These are phyloP conservation scores for Callosobruchus maculatus DNA, from an alignment of 2,888 invertebrate species.

Conservation along the genomic window DNA sequence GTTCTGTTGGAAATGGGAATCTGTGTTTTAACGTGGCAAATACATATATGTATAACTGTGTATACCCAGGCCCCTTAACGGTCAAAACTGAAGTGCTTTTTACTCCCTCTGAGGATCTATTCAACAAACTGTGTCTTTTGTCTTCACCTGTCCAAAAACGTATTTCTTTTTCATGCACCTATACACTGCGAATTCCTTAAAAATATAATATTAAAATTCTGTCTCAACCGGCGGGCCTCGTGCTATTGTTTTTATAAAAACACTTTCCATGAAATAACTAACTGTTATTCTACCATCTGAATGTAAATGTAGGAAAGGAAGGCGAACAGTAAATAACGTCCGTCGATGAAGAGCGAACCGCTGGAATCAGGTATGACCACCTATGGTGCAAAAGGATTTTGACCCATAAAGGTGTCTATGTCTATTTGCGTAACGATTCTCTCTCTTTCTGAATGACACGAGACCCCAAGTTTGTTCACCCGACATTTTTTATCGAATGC, in stretches of 20 bases:
- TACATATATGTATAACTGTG: no score
- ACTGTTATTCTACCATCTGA: background rate
- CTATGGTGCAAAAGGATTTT: slow-evolving; percentile 25
- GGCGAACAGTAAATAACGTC: background rate
- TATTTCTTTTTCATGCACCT: no score
- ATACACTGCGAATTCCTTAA: no score
- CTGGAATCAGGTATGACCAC: slow-evolving; percentile 25
- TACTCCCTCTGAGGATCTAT: no score
- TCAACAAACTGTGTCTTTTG: no score
- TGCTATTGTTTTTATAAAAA: background rate
- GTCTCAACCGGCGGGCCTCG: background rate
- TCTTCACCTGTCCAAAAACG: no score
- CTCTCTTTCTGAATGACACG: background rate
- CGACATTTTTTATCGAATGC: background rate
- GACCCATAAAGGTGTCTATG: slow-evolving; percentile 24
- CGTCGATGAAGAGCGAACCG: background rate
- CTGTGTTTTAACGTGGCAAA: no score
- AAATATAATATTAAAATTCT: background rate
- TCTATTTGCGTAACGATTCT: slow-evolving; percentile 14
- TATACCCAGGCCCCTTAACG: no score
- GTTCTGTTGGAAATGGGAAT: no score
- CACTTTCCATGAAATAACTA: background rate
- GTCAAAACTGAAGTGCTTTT: no score
- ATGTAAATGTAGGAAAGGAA: background rate
- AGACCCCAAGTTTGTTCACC: background rate